Evolutionary conservation across 2,888 invertebrate genomes (phyloP), one percentile per base, ranked within the genome.

Genomic region (Xestia c-nigrum): DNA sequence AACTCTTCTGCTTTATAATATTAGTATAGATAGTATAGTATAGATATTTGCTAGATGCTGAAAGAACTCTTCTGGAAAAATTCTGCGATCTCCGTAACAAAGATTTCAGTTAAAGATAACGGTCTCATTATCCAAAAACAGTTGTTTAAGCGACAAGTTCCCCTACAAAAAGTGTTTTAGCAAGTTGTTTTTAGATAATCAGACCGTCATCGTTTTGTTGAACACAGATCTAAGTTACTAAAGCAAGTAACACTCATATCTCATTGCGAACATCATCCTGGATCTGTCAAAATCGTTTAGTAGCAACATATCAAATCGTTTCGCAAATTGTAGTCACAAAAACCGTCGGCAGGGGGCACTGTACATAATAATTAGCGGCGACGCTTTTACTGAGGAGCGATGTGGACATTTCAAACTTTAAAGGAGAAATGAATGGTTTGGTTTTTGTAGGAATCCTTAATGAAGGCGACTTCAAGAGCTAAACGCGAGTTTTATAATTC

Each of bases 301-400:
- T 67, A 74, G 74, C 66, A 55, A 80, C 84, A 81, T 78, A 72
- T 85, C 81, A 43, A 52, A 24, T 72, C 73, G 77, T 81, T 63
- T 59, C 78, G n/a, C 85, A 88, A 88, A 88, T 89, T 89, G 87
- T 64, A 52, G 57, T 64, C 3, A 69, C 85, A 88, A 88, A 86
- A 88, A 89, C 72, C 9, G 24, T 2, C 63, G 46, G 31, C 74
- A 80, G 83, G 59, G 74, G 76, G 70, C 78, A 31, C 83, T 80
- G 74, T 80, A 89, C 88, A 87, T 85, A 83, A 84, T 87, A 88
- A 87, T 87, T 84, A 89, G 88, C 61, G 47, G 47, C 38, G 9
- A 65, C 52, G 43, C 16, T 14, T 19, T 24, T 16, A 40, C 82
- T 80, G 14, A 47, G 16, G 74, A 65, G 75, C 16, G 0, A 43